phyloP scores from a whole-genome alignment of 2,888 invertebrate genomes.

The Trissolcus japonicus region DNA sequence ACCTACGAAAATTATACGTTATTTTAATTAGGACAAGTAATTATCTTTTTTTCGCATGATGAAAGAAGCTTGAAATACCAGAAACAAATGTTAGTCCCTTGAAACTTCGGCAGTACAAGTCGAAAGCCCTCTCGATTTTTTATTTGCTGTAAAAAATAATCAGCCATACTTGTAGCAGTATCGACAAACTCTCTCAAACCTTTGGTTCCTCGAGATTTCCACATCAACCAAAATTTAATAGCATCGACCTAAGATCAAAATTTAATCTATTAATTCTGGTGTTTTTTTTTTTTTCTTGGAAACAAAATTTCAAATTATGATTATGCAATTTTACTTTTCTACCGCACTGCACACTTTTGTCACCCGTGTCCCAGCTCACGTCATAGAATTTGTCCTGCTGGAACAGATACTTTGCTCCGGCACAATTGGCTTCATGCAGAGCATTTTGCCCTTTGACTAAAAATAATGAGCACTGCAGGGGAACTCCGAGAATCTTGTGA shows the following conservation, averaged over 20 bases:
- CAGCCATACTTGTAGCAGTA: slow-evolving; percentile 80
- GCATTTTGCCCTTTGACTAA: slow-evolving; percentile 80
- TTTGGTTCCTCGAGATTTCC: slow-evolving; percentile 86
- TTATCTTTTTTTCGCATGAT: not conserved
- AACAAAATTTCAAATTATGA: not conserved
- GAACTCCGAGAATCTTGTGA: slow-evolving; percentile 89
- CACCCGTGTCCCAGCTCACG: slow-evolving; percentile 86
- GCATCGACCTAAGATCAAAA: slow-evolving; percentile 82
- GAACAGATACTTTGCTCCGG: slow-evolving; percentile 86
- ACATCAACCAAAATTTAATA: slow-evolving; percentile 95
- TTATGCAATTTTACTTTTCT: slow-evolving; percentile 81
- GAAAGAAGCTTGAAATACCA: slow-evolving; percentile 79
- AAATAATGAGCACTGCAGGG: slow-evolving; percentile 86
- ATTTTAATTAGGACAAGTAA: slow-evolving; percentile 4
- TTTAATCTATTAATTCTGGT: not conserved
- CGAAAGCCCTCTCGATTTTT: slow-evolving; percentile 79
- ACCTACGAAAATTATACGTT: slow-evolving; percentile 74
- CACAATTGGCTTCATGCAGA: slow-evolving; percentile 83
- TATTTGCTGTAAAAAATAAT: slow-evolving; percentile 79
- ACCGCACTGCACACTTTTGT: slow-evolving; percentile 94
- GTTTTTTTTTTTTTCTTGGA: not conserved
- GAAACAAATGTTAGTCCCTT: slow-evolving; percentile 92
- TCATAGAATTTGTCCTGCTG: slow-evolving; percentile 92
- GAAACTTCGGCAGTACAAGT: slow-evolving; percentile 80
- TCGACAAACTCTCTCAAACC: slow-evolving; percentile 81